Conservation (phyloP, 64 coral and sea anemone species). For the Cladopsammia gracilis region DNA sequence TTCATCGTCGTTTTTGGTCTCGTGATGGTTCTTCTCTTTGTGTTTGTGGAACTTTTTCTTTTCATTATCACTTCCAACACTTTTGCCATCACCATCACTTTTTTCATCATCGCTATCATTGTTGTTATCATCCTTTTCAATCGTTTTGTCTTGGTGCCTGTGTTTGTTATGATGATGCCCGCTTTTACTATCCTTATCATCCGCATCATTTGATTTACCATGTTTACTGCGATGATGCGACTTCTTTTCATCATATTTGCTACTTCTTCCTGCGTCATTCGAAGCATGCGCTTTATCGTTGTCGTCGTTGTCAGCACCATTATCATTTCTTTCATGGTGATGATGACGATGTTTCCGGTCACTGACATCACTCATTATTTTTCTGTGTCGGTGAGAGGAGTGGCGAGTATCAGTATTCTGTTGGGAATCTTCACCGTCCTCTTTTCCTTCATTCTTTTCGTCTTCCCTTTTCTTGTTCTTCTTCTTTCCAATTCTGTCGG, state of each 20-base stretch:
- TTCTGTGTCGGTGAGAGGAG: background rate
- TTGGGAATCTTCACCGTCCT: background rate
- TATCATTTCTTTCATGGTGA: slow-evolving; percentile 8
- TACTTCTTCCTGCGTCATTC: slow-evolving; percentile 12
- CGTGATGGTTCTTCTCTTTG: background rate
- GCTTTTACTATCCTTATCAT: background rate
- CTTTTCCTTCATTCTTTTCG: slow-evolving; percentile 7
- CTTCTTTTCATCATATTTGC: background rate
- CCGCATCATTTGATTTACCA: background rate
- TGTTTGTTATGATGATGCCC: slow-evolving; percentile 8
- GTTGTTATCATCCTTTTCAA: background rate
- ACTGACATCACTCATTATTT: slow-evolving; percentile 28
- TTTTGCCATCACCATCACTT: slow-evolving; percentile 24
- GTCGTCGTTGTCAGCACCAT: slow-evolving; percentile 14
- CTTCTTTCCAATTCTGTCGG: slow-evolving; percentile 18
- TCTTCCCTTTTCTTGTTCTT: slow-evolving; percentile 1
- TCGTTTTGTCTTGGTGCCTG: background rate
- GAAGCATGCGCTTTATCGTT: background rate
- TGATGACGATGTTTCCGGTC: slow-evolving; percentile 1
- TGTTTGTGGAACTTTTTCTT: background rate
- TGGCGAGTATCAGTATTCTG: background rate
- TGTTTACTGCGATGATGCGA: background rate
- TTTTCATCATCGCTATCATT: background rate
- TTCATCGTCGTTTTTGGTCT: background rate
- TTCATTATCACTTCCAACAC: background rate